Evolutionary conservation across 2,113 vertebrate genomes (phyloP).

Genomic region (Callorhinus ursinus): DNA sequence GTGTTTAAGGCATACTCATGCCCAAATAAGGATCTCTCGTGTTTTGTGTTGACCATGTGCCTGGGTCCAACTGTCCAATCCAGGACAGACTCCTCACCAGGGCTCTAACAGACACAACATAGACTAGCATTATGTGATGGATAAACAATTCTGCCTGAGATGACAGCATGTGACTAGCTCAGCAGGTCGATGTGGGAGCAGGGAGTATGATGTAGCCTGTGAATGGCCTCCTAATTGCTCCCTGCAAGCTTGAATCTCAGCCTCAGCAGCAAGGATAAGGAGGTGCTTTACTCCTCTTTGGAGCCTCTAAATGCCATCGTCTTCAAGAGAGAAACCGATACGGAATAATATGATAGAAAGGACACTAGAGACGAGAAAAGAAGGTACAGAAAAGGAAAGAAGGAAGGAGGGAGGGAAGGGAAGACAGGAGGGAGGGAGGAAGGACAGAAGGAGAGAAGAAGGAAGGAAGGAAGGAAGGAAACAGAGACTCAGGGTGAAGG

Average conservation of each 20-base stretch:
- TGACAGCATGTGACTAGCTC: slow-evolving; percentile 72
- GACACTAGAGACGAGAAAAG: background rate
- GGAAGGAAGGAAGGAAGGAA: background rate
- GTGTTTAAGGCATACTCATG: slow-evolving; percentile 65
- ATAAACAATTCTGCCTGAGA: slow-evolving; percentile 76
- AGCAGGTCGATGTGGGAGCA: slow-evolving; percentile 58
- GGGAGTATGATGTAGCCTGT: slow-evolving; percentile 61
- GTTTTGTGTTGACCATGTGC: slow-evolving; percentile 73
- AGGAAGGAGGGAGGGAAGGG: background rate
- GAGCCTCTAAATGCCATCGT: background rate
- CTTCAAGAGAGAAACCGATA: background rate
- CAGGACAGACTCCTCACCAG: slow-evolving; percentile 62
- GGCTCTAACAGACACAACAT: slow-evolving; percentile 79
- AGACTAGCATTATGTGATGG: slow-evolving; percentile 79
- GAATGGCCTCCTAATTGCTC: slow-evolving; percentile 56
- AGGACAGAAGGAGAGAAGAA: background rate
- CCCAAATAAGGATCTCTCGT: slow-evolving; percentile 75
- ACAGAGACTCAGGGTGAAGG: background rate
- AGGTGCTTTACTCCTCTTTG: background rate
- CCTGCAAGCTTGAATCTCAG: slow-evolving; percentile 45
- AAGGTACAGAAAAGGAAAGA: background rate
- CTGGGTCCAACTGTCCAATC: slow-evolving; percentile 62
- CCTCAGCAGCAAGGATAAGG: slow-evolving; percentile 22
- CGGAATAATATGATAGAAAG: background rate
- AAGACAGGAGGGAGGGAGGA: background rate